Evolutionary conservation across 2,797 vertebrate species (phyloP).

Genomic region (Pangasius larnaudii): DNA sequence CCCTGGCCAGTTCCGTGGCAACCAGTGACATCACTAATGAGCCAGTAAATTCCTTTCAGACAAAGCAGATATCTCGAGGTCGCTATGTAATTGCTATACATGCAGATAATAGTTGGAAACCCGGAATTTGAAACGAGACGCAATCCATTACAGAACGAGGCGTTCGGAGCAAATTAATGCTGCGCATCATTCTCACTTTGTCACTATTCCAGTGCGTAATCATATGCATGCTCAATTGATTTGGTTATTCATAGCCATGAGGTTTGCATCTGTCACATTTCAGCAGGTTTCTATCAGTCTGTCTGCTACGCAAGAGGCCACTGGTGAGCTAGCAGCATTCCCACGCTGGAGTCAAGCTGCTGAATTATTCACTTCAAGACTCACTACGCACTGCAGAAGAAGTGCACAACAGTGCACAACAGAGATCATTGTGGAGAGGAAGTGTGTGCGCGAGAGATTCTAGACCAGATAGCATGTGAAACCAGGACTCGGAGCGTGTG

Average conservation of each 20-base stretch:
- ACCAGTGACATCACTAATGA: slow-evolving; percentile 28
- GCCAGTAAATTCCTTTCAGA: slow-evolving; percentile 27
- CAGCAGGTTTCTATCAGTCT: slow-evolving; percentile 38
- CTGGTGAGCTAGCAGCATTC: slow-evolving; percentile 57
- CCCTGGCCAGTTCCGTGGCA: slow-evolving; percentile 30
- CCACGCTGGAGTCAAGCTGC: slow-evolving; percentile 51
- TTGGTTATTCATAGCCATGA: slow-evolving; percentile 12
- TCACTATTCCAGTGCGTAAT: slow-evolving; percentile 12
- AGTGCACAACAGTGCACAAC: slow-evolving; percentile 16
- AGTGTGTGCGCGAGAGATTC: slow-evolving; percentile 10
- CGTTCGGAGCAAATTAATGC: slow-evolving; percentile 15
- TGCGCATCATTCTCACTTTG: slow-evolving; percentile 25
- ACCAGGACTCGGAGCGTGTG: slow-evolving; percentile 1
- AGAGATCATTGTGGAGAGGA: slow-evolving; percentile 16
- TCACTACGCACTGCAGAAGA: slow-evolving; percentile 51
- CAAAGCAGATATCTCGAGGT: slow-evolving; percentile 4
- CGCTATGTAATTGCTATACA: not conserved
- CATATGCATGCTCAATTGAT: slow-evolving; percentile 36
- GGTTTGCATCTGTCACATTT: slow-evolving; percentile 33
- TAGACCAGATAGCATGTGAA: slow-evolving; percentile 24
- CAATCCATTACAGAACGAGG: slow-evolving; percentile 18
- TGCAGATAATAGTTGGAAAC: slow-evolving; percentile 11
- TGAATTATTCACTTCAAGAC: slow-evolving; percentile 62
- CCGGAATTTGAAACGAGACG: not conserved
- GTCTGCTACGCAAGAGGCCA: slow-evolving; percentile 19